Conservation (phyloP, 2,113 vertebrate genomes). For the Nesogale talazaci region DNA sequence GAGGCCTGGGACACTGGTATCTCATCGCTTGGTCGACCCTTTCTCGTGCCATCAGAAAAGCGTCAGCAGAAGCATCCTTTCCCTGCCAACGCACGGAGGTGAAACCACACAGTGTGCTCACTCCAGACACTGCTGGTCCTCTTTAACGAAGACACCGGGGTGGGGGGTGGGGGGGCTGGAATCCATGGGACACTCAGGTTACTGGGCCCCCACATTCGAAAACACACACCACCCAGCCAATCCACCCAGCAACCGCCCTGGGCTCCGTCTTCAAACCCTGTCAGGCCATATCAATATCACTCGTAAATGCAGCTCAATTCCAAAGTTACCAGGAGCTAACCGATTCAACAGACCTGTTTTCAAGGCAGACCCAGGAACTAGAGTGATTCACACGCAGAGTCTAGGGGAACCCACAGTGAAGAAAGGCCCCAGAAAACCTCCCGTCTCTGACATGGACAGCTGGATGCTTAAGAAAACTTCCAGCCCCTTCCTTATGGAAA, state of each 20-base stretch:
- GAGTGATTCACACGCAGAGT: background rate
- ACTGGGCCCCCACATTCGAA: background rate
- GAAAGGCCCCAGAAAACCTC: too few species aligned
- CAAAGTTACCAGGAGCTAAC: background rate
- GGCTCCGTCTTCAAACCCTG: background rate
- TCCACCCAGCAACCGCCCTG: background rate
- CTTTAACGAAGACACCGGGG: constrained; percentile 45
- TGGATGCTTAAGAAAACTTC: too few species aligned
- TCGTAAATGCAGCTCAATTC: background rate
- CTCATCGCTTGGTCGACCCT: constrained; percentile 8
- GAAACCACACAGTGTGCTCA: background rate
- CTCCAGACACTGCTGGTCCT: background rate
- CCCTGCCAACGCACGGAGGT: constrained; percentile 17
- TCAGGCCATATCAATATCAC: background rate
- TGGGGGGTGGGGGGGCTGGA: background rate
- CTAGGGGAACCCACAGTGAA: too few species aligned
- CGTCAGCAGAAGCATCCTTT: constrained; percentile 7
- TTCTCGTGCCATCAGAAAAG: background rate
- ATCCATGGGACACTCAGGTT: background rate
- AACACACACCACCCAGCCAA: background rate
- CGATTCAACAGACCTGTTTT: constrained; percentile 63
- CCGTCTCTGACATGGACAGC: too few species aligned
- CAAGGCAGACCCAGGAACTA: background rate
- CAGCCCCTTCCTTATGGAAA: too few species aligned
- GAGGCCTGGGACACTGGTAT: background rate